These are phyloP conservation scores for Channa maculata DNA, from an alignment of 2,113 vertebrate genomes.

Conservation along the genomic window DNA sequence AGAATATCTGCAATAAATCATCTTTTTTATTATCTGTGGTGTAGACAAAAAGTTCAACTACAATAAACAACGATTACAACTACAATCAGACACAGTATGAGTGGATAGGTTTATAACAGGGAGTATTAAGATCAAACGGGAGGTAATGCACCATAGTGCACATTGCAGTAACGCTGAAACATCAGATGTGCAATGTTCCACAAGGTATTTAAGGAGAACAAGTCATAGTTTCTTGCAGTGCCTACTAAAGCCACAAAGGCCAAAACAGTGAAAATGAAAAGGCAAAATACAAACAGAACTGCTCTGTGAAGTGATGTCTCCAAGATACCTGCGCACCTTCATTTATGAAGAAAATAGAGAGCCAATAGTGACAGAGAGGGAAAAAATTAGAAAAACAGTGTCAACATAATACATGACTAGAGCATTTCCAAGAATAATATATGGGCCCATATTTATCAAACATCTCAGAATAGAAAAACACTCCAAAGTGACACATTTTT, in stretches of 20 bases:
- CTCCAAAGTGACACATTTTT: no score
- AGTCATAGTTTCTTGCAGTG: not conserved
- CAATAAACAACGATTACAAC: not conserved
- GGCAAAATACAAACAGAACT: not conserved
- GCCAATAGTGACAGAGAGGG: not conserved
- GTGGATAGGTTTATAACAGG: not conserved
- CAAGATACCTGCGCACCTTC: conserved; percentile 19
- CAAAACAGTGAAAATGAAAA: conserved; percentile 34
- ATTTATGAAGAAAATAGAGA: not conserved
- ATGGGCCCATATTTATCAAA: no score
- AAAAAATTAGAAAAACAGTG: not conserved
- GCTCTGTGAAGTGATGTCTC: not conserved
- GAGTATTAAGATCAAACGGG: conserved; percentile 49
- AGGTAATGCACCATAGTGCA: conserved; percentile 58
- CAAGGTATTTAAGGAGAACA: conserved; percentile 9
- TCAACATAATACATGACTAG: not conserved
- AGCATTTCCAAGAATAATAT: no score
- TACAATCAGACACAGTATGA: not conserved
- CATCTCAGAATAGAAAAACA: no score
- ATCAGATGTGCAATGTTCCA: conserved; percentile 16
- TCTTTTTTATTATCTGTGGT: not conserved
- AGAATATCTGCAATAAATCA: not conserved
- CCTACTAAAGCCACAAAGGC: conserved; percentile 10
- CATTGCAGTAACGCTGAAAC: conserved; percentile 46
- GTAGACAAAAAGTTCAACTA: not conserved